These are phyloP conservation scores for Turnix velox DNA, from an alignment of 2,113 vertebrate genomes.

Conservation along the genomic window DNA sequence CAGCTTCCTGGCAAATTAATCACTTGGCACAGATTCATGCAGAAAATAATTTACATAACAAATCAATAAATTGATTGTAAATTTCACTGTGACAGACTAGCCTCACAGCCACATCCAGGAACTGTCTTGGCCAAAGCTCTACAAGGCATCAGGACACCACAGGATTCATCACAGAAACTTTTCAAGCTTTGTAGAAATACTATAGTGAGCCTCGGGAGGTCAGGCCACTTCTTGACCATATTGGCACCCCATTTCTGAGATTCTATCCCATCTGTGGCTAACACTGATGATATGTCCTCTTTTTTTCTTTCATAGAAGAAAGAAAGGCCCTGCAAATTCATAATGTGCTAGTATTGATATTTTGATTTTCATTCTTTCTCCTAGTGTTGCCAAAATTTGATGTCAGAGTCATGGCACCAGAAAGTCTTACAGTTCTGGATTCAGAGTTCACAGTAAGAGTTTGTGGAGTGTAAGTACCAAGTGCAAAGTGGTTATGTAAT, in stretches of 20 bases:
- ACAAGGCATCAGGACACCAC: background rate
- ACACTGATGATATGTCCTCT: background rate
- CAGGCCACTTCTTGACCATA: background rate
- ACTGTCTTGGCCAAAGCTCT: background rate
- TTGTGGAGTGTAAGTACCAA: conserved; percentile 54
- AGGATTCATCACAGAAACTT: background rate
- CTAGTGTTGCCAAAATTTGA: conserved; percentile 68
- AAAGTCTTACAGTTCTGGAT: conserved; percentile 52
- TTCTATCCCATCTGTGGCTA: background rate
- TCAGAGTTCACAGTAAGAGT: conserved; percentile 29
- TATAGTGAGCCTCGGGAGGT: background rate
- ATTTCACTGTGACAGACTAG: background rate
- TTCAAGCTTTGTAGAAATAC: background rate
- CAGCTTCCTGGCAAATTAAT: background rate
- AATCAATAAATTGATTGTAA: background rate
- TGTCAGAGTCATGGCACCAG: conserved; percentile 31
- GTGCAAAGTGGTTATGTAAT: background rate
- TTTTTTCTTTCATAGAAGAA: background rate
- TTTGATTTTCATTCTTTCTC: background rate
- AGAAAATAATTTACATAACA: background rate
- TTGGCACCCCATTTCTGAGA: background rate
- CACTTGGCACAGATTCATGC: background rate
- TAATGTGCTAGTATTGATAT: rapidly evolving
- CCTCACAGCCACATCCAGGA: background rate
- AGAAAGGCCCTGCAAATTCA: background rate